Conservation (phyloP, 2,797 vertebrate genomes). For the Sebastolobus alascanus region DNA sequence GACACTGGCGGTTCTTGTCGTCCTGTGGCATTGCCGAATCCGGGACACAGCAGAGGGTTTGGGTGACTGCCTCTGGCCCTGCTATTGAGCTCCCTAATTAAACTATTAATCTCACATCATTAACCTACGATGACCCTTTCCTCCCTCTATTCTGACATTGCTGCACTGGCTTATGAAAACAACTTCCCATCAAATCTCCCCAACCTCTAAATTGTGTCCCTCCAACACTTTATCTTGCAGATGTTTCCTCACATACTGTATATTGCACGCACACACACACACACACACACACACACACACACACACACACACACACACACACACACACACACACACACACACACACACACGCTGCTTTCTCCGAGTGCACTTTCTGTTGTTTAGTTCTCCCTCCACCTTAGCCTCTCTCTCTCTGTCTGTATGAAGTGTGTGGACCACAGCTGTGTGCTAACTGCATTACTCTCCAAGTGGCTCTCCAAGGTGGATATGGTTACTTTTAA, state of each 20-base stretch:
- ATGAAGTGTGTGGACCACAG: constrained; percentile 72
- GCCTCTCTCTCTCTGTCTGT: constrained; percentile 27
- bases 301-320: too few relatives aligned
- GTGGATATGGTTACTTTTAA: constrained; percentile 86
- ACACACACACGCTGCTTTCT: constrained; percentile 6
- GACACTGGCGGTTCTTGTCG: constrained; percentile 63
- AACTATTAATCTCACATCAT: constrained; percentile 86
- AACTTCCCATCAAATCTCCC: constrained; percentile 49
- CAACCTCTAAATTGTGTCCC: constrained; percentile 29
- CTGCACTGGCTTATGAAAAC: constrained; percentile 63
- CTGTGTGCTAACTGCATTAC: constrained; percentile 83
- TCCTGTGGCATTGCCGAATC: constrained; percentile 60
- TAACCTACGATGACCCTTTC: constrained; percentile 77
- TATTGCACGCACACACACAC: background rate
- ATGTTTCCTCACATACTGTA: constrained; percentile 3
- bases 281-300: too few relatives aligned
- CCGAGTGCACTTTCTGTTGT: constrained; percentile 26
- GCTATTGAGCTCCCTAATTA: constrained; percentile 80
- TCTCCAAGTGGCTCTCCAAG: constrained; percentile 78
- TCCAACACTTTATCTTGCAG: constrained; percentile 31
- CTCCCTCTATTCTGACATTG: constrained; percentile 71
- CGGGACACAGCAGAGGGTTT: constrained; percentile 67
- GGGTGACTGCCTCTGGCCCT: constrained; percentile 74
- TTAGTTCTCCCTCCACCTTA: constrained; percentile 14
- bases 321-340: too few relatives aligned